These are phyloP conservation scores for Orthochromis indermauri DNA, from an alignment of 2,113 vertebrate species.

Conservation along the genomic window DNA sequence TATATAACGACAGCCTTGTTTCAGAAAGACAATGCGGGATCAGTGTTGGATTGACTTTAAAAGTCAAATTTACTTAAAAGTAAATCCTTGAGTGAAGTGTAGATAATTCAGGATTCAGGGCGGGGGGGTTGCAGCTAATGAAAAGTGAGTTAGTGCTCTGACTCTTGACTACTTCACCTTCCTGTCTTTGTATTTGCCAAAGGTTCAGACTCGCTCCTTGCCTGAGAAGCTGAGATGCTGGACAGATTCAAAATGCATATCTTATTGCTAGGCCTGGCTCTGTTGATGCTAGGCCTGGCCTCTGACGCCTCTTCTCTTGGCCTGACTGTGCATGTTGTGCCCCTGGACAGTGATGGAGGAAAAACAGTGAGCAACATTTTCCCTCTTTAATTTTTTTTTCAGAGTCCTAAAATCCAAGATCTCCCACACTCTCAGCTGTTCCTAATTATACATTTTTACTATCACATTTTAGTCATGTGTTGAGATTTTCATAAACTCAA, in stretches of 20 bases:
- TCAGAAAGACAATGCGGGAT: not conserved
- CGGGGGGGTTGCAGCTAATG: not conserved
- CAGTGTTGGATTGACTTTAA: not conserved
- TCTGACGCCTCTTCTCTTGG: slow-evolving; percentile 45
- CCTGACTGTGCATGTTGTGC: slow-evolving; percentile 43
- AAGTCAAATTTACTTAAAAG: not conserved
- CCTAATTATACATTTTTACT: not conserved
- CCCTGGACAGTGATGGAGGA: slow-evolving; percentile 17
- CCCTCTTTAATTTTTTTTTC: not conserved
- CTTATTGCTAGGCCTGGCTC: slow-evolving; percentile 17
- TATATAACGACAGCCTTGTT: not conserved
- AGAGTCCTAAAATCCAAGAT: not conserved
- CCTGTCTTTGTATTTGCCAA: not conserved
- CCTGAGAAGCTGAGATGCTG: slow-evolving; percentile 18
- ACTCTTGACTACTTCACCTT: not conserved
- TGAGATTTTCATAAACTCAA: not conserved
- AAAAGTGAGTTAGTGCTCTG: not conserved
- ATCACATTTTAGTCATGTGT: not conserved
- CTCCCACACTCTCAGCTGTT: not conserved
- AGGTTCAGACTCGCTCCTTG: not conserved
- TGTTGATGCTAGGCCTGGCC: not conserved
- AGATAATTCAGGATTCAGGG: not conserved
- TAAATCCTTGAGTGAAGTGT: not conserved
- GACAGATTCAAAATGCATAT: not conserved
- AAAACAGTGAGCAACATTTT: not conserved